These are phyloP conservation scores for Sardina pilchardus DNA, from an alignment of 2,113 vertebrate species.

Conservation along the genomic window DNA sequence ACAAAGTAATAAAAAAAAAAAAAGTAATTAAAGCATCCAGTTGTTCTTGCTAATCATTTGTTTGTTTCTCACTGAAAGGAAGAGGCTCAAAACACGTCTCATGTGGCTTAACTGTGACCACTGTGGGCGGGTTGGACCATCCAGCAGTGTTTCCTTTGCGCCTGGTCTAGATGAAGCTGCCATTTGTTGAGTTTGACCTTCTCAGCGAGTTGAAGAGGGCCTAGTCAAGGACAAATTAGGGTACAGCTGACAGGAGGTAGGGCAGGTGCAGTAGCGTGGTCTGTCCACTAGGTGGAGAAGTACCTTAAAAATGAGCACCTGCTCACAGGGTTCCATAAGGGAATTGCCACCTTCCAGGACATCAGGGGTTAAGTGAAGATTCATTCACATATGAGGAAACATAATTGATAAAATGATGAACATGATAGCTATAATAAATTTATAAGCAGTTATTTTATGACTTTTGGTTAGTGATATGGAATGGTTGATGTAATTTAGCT, in stretches of 20 bases:
- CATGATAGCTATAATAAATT: too few relatives aligned
- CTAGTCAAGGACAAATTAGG: not conserved
- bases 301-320: not conserved
- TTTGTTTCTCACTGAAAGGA: not conserved
- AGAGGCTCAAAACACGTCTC: not conserved
- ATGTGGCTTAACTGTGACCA: not conserved
- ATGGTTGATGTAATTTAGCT: not conserved
- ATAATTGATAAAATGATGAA: too few relatives aligned
- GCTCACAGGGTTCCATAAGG: not conserved
- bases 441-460: not conserved
- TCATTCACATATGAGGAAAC: not conserved
- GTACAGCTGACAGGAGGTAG: not conserved
- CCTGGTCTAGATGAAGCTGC: not conserved
- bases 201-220: not conserved
- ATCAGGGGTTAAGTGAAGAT: not conserved
- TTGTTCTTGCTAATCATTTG: not conserved
- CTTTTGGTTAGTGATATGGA: not conserved
- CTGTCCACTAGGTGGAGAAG: not conserved
- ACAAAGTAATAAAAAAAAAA: slow-evolving; percentile 2
- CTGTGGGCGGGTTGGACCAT: not conserved
- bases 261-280: not conserved
- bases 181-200: not conserved
- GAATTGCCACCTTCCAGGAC: not conserved
- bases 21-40: not conserved
- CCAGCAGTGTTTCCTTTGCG: not conserved